Percentiles rank a stretch among this genome's conserved stretches.
These are phyloP conservation scores for Drosophila ezoana DNA, from an alignment of 2,888 invertebrate genomes.

Conservation along the genomic window DNA sequence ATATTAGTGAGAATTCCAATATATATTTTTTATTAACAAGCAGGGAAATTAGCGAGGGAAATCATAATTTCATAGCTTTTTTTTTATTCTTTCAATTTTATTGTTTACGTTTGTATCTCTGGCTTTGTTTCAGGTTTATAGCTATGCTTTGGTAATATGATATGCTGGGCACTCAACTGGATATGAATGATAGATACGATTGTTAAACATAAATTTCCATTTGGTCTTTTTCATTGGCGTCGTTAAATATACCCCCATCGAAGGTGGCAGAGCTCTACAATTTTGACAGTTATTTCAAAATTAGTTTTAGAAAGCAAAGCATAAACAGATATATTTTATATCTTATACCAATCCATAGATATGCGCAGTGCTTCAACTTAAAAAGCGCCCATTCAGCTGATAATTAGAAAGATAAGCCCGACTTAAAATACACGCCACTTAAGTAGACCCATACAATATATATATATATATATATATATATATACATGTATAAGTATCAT, in stretches of 20 bases:
- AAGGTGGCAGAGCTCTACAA: conserved; percentile 47
- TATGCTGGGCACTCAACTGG: conserved; percentile 50
- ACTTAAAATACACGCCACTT: conserved; percentile 36
- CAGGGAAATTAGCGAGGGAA: conserved; percentile 72
- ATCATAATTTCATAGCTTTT: conserved; percentile 77
- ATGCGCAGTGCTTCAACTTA: conserved; percentile 39
- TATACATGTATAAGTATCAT: too few relatives aligned
- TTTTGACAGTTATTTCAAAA: conserved; percentile 76
- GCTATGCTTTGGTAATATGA: conserved; percentile 47
- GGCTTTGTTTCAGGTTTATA: conserved; percentile 52
- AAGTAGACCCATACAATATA: conserved; percentile 19
- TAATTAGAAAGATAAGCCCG: conserved; percentile 72
- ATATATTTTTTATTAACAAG: conserved; percentile 75
- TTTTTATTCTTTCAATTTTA: conserved; percentile 57
- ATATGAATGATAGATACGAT: conserved; percentile 29
- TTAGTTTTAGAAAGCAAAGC: conserved; percentile 69
- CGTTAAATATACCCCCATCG: conserved; percentile 73
- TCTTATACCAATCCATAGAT: conserved; percentile 37
- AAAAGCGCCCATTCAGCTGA: conserved; percentile 70
- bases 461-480: neutral
- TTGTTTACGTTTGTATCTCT: conserved; percentile 44
- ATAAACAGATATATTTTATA: conserved; percentile 68
- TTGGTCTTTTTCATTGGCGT: conserved; percentile 52
- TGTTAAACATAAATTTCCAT: conserved; percentile 59
- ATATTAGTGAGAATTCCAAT: conserved; percentile 61